Evolutionary conservation across 2,797 vertebrate genomes (phyloP), one percentile per base, ranked within the genome.

Genomic region (Meriones psammophilus): DNA sequence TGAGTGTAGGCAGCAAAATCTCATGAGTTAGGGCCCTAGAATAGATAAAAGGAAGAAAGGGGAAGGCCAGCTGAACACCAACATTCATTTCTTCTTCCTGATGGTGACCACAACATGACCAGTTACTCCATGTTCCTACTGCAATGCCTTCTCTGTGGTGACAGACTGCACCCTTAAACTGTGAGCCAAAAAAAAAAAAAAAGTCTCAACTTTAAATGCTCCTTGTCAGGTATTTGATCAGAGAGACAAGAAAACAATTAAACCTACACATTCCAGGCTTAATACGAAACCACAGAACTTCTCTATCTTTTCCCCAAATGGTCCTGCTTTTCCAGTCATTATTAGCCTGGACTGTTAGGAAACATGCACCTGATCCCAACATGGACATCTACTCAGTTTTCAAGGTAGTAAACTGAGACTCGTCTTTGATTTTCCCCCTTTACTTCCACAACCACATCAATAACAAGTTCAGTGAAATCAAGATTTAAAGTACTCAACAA

Each of bases 401-500:
- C 64, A 58, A 88, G 39, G 83, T 79, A 66, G 26, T 20, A 71
- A 71, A 85, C 10, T 33, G 36, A 88, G 58, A 90, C 15, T 56
- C 22, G 50, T 69, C 58, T 54, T 79, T 28, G 8, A 30, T 73
- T 87, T 60, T 56, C 54, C 46, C 66, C 50, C 73, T 58, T 86
- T 83, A 36, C 77, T 88, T 78, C 80, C n/a, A 50, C 2, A 5
- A 30, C 58, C 26, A 69, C 6, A 79, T 68, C 46, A 5, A 36
- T 56, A 92, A 24, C 15, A 76, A 85, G 33, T 85, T 91, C 66
- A 66, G 39, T 1, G 56, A 36, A 85, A 36, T 77, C 26, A 36
- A 85, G 62, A 66, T 74, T 73, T 68, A 71, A 88, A 71, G 58
- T 54, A 81, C 36, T 50, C 73, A 95, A 77, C 17, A 71, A 86